A percentile compares a stretch with the other conserved stretches of the same genome.
These are phyloP conservation scores for Ascaphus truei DNA, from an alignment of 2,113 vertebrate genomes.

Conservation along the genomic window DNA sequence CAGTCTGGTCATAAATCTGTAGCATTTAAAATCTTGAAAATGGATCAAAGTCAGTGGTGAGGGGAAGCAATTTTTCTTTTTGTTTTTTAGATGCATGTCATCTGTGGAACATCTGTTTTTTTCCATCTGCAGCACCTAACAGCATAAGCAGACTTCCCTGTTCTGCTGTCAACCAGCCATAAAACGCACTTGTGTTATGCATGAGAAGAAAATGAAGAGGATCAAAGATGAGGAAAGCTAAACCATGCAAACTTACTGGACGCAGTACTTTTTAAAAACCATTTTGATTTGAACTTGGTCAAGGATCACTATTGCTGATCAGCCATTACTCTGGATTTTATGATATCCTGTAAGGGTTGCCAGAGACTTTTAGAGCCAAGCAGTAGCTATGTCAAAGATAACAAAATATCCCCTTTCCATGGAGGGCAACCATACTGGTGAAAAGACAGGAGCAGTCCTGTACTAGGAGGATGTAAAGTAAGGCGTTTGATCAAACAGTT, in stretches of 20 bases:
- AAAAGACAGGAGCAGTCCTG: no score
- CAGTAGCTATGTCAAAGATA: background rate
- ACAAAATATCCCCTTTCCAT: no score
- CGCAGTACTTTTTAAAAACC: conserved; percentile 31
- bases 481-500: no score
- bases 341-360: background rate
- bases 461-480: no score
- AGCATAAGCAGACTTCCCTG: background rate
- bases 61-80: background rate
- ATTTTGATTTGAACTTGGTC: conserved; percentile 32
- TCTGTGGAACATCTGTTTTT: background rate
- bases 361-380: background rate
- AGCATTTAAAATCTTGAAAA: background rate
- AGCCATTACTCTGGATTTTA: background rate
- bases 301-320: background rate
- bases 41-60: background rate
- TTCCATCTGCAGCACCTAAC: conserved; percentile 12
- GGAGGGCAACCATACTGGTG: no score
- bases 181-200: background rate
- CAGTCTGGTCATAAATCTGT: background rate
- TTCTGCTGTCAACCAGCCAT: conserved; percentile 25
- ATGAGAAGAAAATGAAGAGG: conserved; percentile 25
- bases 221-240: conserved; percentile 25
- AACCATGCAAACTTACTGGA: conserved; percentile 30
- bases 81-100: conserved; percentile 5